phyloP scores from a whole-genome alignment of 1,140 invertebrate genomes.

The Hestina assimilis region DNA sequence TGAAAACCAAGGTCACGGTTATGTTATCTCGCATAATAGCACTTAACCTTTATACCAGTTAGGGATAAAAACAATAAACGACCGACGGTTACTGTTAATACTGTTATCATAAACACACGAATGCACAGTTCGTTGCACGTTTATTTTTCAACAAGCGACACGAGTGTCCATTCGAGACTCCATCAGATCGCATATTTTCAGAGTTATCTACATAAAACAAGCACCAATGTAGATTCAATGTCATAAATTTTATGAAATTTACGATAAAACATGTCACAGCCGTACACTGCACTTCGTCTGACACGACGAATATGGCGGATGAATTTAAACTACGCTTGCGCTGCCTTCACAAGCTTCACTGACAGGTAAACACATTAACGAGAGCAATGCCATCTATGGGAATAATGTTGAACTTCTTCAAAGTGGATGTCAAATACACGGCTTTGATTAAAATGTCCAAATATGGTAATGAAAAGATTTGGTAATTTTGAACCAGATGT shows the following conservation, averaged over 20 bases:
- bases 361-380: constrained; percentile 52
- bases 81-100: constrained; percentile 69
- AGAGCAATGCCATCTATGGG: constrained; percentile 41
- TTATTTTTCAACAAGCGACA: constrained; percentile 66
- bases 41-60: constrained; percentile 58
- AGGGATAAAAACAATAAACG: constrained; percentile 67
- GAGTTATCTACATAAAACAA: constrained; percentile 49
- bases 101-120: constrained; percentile 77
- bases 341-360: constrained; percentile 29
- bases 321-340: constrained; percentile 76
- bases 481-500: constrained; percentile 6
- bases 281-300: constrained; percentile 72
- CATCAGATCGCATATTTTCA: constrained; percentile 64
- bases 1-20: constrained; percentile 71
- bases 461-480: too few relatives aligned
- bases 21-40: constrained; percentile 74
- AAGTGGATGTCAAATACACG: neutral
- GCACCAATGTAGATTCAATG: constrained; percentile 59
- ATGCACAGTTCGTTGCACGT: constrained; percentile 75
- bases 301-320: constrained; percentile 76
- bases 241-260: constrained; percentile 68
- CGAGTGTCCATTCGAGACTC: constrained; percentile 54
- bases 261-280: constrained; percentile 74
- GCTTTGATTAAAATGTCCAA: too few relatives aligned
- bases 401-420: constrained; percentile 16